Conservation (phyloP, 2,797 vertebrate species). For the Hyperoplus immaculatus region DNA sequence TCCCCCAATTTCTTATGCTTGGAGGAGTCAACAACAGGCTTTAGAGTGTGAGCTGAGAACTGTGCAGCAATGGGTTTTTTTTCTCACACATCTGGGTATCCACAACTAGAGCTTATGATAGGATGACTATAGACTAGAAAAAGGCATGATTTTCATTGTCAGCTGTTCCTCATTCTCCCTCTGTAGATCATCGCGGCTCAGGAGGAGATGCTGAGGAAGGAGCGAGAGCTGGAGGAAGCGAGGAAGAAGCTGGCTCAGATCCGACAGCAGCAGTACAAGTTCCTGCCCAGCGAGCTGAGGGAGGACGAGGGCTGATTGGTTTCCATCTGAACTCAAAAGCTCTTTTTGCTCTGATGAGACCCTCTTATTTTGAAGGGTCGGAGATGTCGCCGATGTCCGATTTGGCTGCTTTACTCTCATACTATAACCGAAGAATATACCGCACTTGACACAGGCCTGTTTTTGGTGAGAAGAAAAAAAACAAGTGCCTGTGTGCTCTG, state of each 20-base stretch:
- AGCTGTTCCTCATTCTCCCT: conserved; percentile 53
- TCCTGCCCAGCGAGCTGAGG: conserved; percentile 95
- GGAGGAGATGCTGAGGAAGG: conserved; percentile 99
- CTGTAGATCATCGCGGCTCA: conserved; percentile 97
- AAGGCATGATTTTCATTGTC: conserved; percentile 35
- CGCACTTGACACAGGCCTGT: conserved; percentile 82
- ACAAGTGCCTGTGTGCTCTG: conserved; percentile 81
- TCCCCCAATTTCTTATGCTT: not conserved
- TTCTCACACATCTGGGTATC: conserved; percentile 8
- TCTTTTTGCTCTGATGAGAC: conserved; percentile 34
- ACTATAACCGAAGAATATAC: conserved; percentile 64
- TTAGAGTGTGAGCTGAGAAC: not conserved
- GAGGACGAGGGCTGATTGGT: conserved; percentile 93
- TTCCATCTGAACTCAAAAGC: not conserved
- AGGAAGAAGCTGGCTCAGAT: conserved; percentile 98
- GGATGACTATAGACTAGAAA: not conserved
- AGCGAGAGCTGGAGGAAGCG: conserved; percentile 97
- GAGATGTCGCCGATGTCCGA: conserved; percentile 50
- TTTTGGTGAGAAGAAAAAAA: conserved; percentile 71
- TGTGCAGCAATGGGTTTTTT: conserved; percentile 1
- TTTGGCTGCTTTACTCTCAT: conserved; percentile 64
- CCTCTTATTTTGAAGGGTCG: conserved; percentile 21
- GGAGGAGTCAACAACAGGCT: conserved; percentile 3
- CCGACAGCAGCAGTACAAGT: conserved; percentile 99
- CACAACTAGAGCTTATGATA: conserved; percentile 24